Evolutionary conservation across 2,888 invertebrate genomes (phyloP).

Genomic region (Phyto melanocephala): DNA sequence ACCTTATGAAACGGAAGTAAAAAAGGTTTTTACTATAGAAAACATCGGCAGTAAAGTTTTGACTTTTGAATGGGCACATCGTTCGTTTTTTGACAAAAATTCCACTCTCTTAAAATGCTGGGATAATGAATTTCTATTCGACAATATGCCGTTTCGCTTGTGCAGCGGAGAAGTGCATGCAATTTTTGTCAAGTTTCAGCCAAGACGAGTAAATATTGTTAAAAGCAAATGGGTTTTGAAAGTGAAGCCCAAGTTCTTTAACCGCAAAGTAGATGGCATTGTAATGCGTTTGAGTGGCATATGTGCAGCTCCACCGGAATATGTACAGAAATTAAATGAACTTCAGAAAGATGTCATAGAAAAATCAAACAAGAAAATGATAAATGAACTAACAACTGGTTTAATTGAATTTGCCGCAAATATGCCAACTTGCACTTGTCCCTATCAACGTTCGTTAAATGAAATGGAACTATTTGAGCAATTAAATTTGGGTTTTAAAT

Average conservation of each 20-base stretch:
- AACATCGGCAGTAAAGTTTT: conserved; percentile 70
- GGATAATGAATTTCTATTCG: conserved; percentile 68
- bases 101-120: conserved; percentile 57
- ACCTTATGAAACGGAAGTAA: conserved; percentile 67
- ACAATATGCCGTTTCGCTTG: conserved; percentile 62
- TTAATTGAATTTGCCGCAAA: conserved; percentile 66
- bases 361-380: conserved; percentile 65
- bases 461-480: conserved; percentile 72
- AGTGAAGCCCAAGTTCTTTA: conserved; percentile 68
- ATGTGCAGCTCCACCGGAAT: conserved; percentile 67
- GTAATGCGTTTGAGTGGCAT: conserved; percentile 66
- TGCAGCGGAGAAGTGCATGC: conserved; percentile 68
- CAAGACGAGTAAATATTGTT: conserved; percentile 59
- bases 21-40: conserved; percentile 69
- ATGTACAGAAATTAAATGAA: conserved; percentile 59
- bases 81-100: conserved; percentile 68
- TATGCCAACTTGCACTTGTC: conserved; percentile 67
- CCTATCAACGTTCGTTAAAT: conserved; percentile 69
- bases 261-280: conserved; percentile 55
- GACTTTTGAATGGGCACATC: conserved; percentile 68
- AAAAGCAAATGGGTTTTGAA: conserved; percentile 67
- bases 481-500: conserved; percentile 69
- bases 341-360: conserved; percentile 53
- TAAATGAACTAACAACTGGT: conserved; percentile 37
- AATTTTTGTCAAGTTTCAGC: conserved; percentile 68